Base-by-base conservation (phyloP, 2,797 vertebrate species). In the Pangasius mekongensis region DNA sequence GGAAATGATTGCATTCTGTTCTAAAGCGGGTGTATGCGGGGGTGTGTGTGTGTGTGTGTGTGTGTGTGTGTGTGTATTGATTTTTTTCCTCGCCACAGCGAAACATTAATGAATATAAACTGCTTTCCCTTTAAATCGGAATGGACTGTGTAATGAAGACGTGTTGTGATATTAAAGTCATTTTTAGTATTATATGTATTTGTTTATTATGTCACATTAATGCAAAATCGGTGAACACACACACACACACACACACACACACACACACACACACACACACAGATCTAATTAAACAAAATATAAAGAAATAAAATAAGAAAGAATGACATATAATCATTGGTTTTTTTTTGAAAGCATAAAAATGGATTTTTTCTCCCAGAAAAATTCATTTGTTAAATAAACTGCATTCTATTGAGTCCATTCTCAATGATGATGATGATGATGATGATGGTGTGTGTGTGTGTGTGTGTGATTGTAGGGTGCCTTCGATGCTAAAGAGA, bases 401-500 rank as follows among this genome's bases (percentile, higher is more conserved):
- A 49, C 24, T 47, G 24, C 24, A 27, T 76, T 76, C 24, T 76
- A 2, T 33, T 49, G 16, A 36, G 33, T 69, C 20, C 3, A 73
- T 22, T 74, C 39, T 11, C 10, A 5, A 4, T 56, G 16, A 56
- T 56, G 16, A 56, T 56, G 74, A 11, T 58, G 30, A 80, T 58
- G 52, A 58, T 58, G 30, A 24, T 76, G 43, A 74, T 86, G 52
- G 83, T 60, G 78, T 58, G 73, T 58, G 60, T 81, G 36, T 78
- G n/a, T 64, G 81, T 74, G 82, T 66, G 62, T 92, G 36, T 91
- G 93, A 90, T 95, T 96, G 89, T 96, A 99, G 98, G 98, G 98
- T 91, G 95, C 97, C 89, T 99, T 99, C 87, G 98, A 99, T 71
- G 94, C 97, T 69, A 99, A 99, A 96, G 98, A 99, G 54, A 96